These are phyloP conservation scores for Troides helena DNA, from an alignment of 2,888 invertebrate species.

Conservation along the genomic window DNA sequence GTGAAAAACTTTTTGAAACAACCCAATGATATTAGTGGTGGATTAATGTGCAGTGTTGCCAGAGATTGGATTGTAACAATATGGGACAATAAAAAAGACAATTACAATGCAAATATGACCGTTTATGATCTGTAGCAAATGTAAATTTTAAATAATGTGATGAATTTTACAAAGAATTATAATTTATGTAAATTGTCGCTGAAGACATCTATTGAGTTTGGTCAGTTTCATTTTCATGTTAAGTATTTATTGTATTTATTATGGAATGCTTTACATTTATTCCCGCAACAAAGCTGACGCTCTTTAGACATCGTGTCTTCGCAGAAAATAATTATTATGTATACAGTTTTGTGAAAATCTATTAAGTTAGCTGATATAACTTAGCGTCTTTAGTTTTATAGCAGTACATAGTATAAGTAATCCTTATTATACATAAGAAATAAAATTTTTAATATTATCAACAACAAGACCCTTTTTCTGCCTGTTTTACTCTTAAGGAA, in stretches of 20 bases:
- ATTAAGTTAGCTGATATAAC: conserved; percentile 72
- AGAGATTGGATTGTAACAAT: conserved; percentile 35
- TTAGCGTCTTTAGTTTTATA: conserved; percentile 67
- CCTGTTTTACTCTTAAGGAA: background rate
- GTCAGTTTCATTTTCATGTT: conserved; percentile 60
- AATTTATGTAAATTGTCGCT: conserved; percentile 59
- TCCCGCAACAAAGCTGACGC: conserved; percentile 58
- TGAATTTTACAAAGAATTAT: conserved; percentile 65
- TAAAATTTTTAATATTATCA: conserved; percentile 72
- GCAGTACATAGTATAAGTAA: conserved; percentile 70
- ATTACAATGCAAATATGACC: conserved; percentile 39
- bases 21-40: conserved; percentile 71
- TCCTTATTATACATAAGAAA: conserved; percentile 75
- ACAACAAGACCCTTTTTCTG: conserved; percentile 36
- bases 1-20: conserved; percentile 89
- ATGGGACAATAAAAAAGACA: conserved; percentile 33
- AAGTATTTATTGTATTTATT: conserved; percentile 78
- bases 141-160: conserved; percentile 72
- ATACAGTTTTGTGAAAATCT: conserved; percentile 64
- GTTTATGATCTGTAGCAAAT: conserved; percentile 59
- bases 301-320: conserved; percentile 52
- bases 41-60: conserved; percentile 51
- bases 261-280: conserved; percentile 52
- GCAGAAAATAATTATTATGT: conserved; percentile 57
- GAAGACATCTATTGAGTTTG: conserved; percentile 51